Conservation (phyloP, 2,113 vertebrate species). For the Xenotilapia longispinis region DNA sequence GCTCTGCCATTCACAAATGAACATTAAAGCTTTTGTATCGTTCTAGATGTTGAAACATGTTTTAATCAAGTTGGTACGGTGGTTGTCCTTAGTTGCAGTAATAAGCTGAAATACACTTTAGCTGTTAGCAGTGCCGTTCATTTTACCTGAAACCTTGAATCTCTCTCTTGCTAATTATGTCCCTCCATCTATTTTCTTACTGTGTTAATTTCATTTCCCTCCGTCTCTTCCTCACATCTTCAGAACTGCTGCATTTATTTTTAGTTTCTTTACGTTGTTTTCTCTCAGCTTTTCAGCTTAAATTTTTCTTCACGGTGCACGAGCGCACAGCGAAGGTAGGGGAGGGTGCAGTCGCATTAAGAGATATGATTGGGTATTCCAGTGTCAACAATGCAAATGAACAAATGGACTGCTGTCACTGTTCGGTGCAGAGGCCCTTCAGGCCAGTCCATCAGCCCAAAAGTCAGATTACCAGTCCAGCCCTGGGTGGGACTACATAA, state of each 20-base stretch:
- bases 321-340: neutral
- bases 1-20: neutral
- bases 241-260: neutral
- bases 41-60: neutral
- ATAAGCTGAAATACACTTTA: neutral
- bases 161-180: neutral
- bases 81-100: fast-evolving
- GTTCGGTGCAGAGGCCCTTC: neutral
- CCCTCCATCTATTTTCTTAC: neutral
- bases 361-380: neutral
- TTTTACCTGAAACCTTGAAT: neutral
- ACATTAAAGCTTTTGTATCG: fast-evolving
- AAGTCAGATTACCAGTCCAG: neutral
- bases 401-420: neutral
- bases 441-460: fast-evolving
- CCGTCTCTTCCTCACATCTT: neutral
- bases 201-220: fast-evolving
- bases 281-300: neutral
- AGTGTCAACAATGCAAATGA: neutral
- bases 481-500: neutral
- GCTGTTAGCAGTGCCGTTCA: fast-evolving
- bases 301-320: fast-evolving
- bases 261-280: fast-evolving
- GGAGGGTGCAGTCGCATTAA: neutral
- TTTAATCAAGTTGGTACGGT: neutral